Base-by-base conservation (phyloP, 2,888 invertebrate genomes). In the Smittia sp. region DNA sequence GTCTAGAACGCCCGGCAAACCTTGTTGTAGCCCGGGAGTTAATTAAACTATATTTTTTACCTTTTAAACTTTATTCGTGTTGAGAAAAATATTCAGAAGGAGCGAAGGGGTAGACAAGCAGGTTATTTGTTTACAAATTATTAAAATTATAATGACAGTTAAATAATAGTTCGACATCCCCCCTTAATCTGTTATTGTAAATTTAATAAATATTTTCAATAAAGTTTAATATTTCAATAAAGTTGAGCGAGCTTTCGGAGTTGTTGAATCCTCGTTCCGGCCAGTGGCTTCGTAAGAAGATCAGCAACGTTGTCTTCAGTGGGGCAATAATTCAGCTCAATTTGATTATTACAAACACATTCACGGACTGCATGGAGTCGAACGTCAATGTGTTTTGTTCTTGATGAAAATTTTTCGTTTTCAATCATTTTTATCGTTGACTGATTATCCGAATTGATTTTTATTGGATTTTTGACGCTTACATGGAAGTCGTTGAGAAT, bases 301-400 rank as follows among this genome's bases (percentile, higher is more conserved):
- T 75, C 75, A n/a, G 75, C 74, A 18, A 72, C 41, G 54, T 75
- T 75, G 22, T 67, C 38, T 15, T 72, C 65, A 13, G 75, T 54
- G 18, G 63, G 65, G 2, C 66, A 58, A 66, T 74, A 75, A 15
- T 18, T 18, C n/a, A 73, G 62, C 9, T 68, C 25, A 15, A 54
- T 15, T 4, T 54, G 4, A 11, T 54, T 54, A 3, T 15, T n/a
- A 4, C 4, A 4, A 6, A 62, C 62, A 9, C 6, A 9, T 9
- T 62, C 22, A 7, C 62, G 20, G 62, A 62, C n/a, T 20, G 4
- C 20, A 62, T 62, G 62, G n/a, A 7, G n/a, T 62, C 22, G 4
- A 4, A 24, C 24, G n/a, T 62, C 62, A 22, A 62, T 62, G 22
- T 62, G 62, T 15, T 62, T 62, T 2, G 62, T 62, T 62, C 20